phyloP scores from a whole-genome alignment of 2,888 invertebrate genomes.

The Pegoplata infirma region DNA sequence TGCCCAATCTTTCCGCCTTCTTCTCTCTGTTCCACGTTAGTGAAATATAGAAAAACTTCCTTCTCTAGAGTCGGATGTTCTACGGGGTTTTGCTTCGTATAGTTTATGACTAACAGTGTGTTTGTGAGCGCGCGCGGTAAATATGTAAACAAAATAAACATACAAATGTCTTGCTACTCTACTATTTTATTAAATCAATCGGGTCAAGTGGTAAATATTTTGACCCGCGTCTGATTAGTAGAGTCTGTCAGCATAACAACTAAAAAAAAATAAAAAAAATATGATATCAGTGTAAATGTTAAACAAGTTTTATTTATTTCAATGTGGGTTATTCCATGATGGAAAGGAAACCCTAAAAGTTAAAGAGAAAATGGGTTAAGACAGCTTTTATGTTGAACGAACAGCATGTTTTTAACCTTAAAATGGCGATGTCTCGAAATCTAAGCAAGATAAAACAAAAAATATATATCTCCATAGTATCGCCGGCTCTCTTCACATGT shows the following conservation, averaged over 20 bases:
- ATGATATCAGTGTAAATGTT: constrained; percentile 35
- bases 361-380: too few species aligned
- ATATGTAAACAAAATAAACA: constrained; percentile 47
- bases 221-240: constrained; percentile 78
- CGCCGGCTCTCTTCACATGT: too few species aligned
- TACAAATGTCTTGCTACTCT: constrained; percentile 76
- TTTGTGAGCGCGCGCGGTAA: constrained; percentile 37
- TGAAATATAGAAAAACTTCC: constrained; percentile 23
- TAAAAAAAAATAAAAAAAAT: constrained; percentile 22
- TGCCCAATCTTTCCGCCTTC: not conserved
- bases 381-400: too few species aligned
- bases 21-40: not conserved
- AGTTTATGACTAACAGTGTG: constrained; percentile 20
- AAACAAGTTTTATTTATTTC: constrained; percentile 7
- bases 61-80: constrained; percentile 34
- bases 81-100: not conserved
- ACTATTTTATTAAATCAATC: constrained; percentile 79
- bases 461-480: too few species aligned
- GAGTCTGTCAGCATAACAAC: constrained; percentile 56
- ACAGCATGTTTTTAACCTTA: too few species aligned
- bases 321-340: constrained; percentile 31
- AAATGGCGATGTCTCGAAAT: too few species aligned
- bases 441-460: too few species aligned
- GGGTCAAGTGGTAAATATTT: constrained; percentile 79
- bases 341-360: too few species aligned